These are phyloP conservation scores for fruit fly (Drosophila melanogaster) DNA, from an alignment of 1,140 invertebrate species.

Conservation along the genomic window DNA sequence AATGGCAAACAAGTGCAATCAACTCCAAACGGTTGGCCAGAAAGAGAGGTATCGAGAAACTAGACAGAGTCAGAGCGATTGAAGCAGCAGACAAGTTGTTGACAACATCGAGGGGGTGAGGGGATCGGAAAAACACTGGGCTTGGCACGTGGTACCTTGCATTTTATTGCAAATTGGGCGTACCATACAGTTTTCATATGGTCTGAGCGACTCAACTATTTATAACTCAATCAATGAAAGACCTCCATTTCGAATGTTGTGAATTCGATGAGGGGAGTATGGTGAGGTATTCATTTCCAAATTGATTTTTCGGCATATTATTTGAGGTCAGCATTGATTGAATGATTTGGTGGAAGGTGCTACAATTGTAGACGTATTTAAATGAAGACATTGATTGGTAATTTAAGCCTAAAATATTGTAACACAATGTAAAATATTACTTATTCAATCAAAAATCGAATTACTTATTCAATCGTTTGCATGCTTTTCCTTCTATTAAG, in stretches of 20 bases:
- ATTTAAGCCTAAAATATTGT: no score
- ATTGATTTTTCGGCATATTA: constrained; percentile 21
- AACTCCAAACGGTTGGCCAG: constrained; percentile 37
- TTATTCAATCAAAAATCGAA: no score
- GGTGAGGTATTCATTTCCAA: constrained; percentile 11
- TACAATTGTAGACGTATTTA: background rate
- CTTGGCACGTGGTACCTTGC: constrained; percentile 44
- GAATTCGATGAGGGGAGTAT: constrained; percentile 1
- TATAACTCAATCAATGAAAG: constrained; percentile 45
- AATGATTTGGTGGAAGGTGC: background rate
- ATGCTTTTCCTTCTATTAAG: background rate
- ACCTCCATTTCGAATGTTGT: constrained; percentile 7
- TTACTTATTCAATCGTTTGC: no score
- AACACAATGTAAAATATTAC: no score
- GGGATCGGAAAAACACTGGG: constrained; percentile 5
- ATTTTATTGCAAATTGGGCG: constrained; percentile 40
- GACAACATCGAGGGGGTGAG: background rate
- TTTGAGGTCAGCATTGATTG: constrained; percentile 13
- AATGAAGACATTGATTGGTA: background rate
- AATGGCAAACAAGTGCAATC: constrained; percentile 71
- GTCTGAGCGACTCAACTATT: constrained; percentile 27
- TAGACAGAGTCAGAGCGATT: background rate
- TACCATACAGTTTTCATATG: constrained; percentile 5
- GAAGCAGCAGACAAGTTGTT: constrained; percentile 26
- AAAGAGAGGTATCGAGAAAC: constrained; percentile 6